phyloP scores from a whole-genome alignment of 2,797 vertebrate genomes.

The Dermochelys coriacea region DNA sequence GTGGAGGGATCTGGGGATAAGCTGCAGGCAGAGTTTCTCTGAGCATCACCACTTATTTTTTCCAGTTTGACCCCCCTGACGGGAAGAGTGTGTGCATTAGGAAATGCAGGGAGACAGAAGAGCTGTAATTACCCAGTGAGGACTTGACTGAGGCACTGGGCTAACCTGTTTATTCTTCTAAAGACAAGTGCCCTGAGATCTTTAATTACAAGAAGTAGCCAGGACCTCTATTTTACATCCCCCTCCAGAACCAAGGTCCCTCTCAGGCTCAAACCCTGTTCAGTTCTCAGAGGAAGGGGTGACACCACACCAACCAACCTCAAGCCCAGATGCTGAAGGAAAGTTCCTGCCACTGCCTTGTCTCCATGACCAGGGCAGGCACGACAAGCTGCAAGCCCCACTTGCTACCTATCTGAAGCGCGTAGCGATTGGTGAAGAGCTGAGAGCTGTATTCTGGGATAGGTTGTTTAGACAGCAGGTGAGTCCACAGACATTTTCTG shows the following conservation, averaged over 20 bases:
- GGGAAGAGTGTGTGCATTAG: no score
- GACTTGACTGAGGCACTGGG: no score
- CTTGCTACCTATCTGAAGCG: background rate
- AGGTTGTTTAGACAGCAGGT: background rate
- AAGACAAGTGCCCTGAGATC: background rate
- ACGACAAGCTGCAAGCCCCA: background rate
- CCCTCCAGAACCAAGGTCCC: no score
- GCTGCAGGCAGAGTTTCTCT: no score
- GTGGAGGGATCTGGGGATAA: no score
- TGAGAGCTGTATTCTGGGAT: background rate
- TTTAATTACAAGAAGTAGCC: background rate
- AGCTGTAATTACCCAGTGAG: no score
- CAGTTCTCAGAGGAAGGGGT: background rate
- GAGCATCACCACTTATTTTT: no score
- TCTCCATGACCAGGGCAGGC: no score
- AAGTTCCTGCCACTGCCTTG: background rate
- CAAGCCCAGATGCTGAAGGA: rapidly evolving
- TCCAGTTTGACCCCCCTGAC: no score
- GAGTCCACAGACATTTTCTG: background rate
- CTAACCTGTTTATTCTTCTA: no score
- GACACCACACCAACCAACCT: background rate
- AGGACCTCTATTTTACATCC: no score
- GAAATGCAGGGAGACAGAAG: no score
- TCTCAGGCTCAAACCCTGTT: background rate
- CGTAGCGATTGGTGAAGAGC: background rate